Evolutionary conservation across 1,140 invertebrate genomes (phyloP).

Genomic region (Carcinoscorpius rotundicauda): DNA sequence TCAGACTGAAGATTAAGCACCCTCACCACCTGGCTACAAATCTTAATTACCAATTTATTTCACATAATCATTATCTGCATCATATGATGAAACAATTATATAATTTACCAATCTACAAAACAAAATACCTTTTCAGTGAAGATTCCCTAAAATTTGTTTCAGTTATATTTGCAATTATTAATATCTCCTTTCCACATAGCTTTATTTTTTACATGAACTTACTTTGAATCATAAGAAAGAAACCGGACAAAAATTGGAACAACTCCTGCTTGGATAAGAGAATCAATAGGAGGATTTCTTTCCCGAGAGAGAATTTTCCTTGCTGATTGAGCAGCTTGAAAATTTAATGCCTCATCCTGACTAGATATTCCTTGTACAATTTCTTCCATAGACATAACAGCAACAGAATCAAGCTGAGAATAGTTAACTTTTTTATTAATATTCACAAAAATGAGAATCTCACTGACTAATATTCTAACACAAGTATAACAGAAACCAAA

Average conservation of each 20-base stretch:
- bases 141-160: not conserved
- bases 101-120: too few species aligned
- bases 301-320: constrained; percentile 91
- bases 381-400: constrained; percentile 22
- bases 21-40: too few species aligned
- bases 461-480: too few species aligned
- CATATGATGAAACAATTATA: too few species aligned
- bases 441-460: too few species aligned
- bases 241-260: constrained; percentile 86
- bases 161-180: not conserved
- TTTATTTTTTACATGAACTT: constrained; percentile 1
- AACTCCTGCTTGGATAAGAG: constrained; percentile 81
- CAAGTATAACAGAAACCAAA: too few species aligned
- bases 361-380: constrained; percentile 42
- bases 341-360: constrained; percentile 43
- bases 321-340: constrained; percentile 54
- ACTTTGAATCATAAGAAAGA: constrained; percentile 57
- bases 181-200: not conserved
- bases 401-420: not conserved
- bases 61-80: too few species aligned
- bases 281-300: constrained; percentile 95
- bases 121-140: too few species aligned
- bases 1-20: too few species aligned
- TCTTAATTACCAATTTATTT: too few species aligned
- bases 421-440: not conserved